Conservation (phyloP, 1,140 invertebrate species). For the Drosophila fuyamai region DNA sequence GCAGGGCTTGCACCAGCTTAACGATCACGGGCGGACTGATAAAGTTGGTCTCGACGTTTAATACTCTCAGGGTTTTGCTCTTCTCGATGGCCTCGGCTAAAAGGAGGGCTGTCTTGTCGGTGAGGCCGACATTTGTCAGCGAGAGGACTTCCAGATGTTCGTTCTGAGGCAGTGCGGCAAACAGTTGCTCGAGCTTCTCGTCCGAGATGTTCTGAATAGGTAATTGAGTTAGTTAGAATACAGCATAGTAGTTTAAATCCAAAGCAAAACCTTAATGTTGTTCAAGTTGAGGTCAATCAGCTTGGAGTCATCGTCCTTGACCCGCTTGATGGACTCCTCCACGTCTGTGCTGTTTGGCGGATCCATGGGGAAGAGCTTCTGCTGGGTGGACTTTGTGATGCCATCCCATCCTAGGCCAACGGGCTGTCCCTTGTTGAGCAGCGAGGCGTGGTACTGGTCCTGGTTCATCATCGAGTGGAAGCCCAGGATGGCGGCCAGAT, state of each 20-base stretch:
- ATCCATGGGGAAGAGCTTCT: slow-evolving; percentile 95
- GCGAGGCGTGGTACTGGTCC: slow-evolving; percentile 99
- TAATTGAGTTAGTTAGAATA: neutral
- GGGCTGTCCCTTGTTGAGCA: slow-evolving; percentile 95
- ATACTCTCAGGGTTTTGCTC: slow-evolving; percentile 94
- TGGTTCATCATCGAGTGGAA: slow-evolving; percentile 99
- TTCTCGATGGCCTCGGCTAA: slow-evolving; percentile 94
- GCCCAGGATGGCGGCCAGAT: slow-evolving; percentile 98
- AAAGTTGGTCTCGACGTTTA: slow-evolving; percentile 99
- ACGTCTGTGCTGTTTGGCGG: slow-evolving; percentile 97
- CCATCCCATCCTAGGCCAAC: slow-evolving; percentile 95
- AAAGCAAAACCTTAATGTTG: slow-evolving; percentile 94
- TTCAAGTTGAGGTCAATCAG: slow-evolving; percentile 97
- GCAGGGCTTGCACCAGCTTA: slow-evolving; percentile 92
- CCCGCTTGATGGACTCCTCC: slow-evolving; percentile 94
- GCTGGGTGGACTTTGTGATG: slow-evolving; percentile 96
- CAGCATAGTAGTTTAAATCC: fast-evolving
- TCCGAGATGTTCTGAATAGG: slow-evolving; percentile 95
- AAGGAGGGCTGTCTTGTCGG: slow-evolving; percentile 93
- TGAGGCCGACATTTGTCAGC: slow-evolving; percentile 96
- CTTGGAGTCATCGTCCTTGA: slow-evolving; percentile 94
- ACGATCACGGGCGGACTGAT: slow-evolving; percentile 94
- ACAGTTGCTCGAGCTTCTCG: slow-evolving; percentile 96
- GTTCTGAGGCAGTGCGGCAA: slow-evolving; percentile 95
- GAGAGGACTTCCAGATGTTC: slow-evolving; percentile 96